Conservation (phyloP, 92 coral and sea anemone species). For the Actinernus sp. region DNA sequence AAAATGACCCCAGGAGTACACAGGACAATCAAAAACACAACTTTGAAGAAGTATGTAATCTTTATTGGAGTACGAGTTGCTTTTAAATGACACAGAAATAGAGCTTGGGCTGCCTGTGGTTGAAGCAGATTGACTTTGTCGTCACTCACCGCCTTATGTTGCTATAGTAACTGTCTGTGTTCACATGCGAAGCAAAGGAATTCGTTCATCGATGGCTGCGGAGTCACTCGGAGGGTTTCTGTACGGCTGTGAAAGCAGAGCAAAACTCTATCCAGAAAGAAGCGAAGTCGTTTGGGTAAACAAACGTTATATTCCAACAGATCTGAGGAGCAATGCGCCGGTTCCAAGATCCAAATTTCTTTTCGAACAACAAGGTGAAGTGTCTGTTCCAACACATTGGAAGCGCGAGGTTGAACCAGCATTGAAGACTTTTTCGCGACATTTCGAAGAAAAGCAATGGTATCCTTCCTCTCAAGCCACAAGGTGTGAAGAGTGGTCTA, state of each 20-base stretch:
- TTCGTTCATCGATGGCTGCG: constrained; percentile 75
- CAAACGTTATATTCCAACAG: constrained; percentile 86
- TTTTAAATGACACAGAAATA: too few relatives aligned
- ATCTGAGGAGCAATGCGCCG: constrained; percentile 92
- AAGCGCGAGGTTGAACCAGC: constrained; percentile 80
- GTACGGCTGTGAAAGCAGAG: constrained; percentile 72
- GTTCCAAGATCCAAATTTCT: constrained; percentile 94
- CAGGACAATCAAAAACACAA: too few relatives aligned
- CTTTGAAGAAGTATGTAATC: too few relatives aligned
- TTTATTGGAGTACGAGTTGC: too few relatives aligned
- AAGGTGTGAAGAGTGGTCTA: constrained; percentile 98
- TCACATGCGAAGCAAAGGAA: not conserved
- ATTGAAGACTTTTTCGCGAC: constrained; percentile 83
- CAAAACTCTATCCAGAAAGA: constrained; percentile 36
- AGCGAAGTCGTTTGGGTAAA: constrained; percentile 98
- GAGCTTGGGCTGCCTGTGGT: too few relatives aligned
- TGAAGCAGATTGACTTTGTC: too few relatives aligned
- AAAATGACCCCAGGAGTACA: too few relatives aligned
- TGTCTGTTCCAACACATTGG: constrained; percentile 78
- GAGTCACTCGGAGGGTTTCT: constrained; percentile 88
- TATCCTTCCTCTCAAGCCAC: constrained; percentile 90
- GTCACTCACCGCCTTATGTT: too few relatives aligned
- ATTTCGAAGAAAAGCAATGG: constrained; percentile 85
- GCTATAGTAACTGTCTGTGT: constrained; percentile 33
- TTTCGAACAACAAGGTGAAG: constrained; percentile 35